Evolutionary conservation across 2,113 vertebrate species (phyloP).

Genomic region (Sporophila hypoxantha): DNA sequence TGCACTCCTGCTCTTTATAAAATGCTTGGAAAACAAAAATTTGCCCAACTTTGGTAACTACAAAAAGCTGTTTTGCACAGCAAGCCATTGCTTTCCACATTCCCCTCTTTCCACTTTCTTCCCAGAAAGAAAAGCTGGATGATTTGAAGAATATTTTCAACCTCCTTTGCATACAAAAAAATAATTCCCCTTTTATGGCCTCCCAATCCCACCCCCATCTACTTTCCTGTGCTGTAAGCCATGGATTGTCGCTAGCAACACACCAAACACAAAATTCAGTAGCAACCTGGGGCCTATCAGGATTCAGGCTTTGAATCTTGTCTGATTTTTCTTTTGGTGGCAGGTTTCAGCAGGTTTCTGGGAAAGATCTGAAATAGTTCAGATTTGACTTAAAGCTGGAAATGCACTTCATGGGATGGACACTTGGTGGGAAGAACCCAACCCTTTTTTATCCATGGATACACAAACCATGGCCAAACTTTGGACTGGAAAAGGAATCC

Average conservation of each 20-base stretch:
- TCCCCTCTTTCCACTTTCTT: neutral
- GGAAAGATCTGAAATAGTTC: neutral
- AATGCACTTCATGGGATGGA: neutral
- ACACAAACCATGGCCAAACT: neutral
- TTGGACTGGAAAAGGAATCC: neutral
- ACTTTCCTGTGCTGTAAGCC: neutral
- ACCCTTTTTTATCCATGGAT: neutral
- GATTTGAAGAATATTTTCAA: neutral
- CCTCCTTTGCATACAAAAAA: neutral
- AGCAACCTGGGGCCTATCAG: neutral
- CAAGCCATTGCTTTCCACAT: neutral
- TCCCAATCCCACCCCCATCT: accelerated
- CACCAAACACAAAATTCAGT: neutral
- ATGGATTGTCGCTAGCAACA: neutral
- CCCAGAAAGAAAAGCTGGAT: neutral
- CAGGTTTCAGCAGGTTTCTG: neutral
- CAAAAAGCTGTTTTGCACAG: neutral
- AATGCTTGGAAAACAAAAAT: neutral
- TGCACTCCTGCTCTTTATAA: neutral
- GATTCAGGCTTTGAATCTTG: neutral
- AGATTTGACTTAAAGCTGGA: neutral
- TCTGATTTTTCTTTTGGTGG: neutral
- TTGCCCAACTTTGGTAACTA: neutral
- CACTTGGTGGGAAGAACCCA: neutral
- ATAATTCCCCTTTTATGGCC: accelerated